These are phyloP conservation scores for Mionectes macconnelli DNA, from an alignment of 2,113 vertebrate genomes.

Conservation along the genomic window DNA sequence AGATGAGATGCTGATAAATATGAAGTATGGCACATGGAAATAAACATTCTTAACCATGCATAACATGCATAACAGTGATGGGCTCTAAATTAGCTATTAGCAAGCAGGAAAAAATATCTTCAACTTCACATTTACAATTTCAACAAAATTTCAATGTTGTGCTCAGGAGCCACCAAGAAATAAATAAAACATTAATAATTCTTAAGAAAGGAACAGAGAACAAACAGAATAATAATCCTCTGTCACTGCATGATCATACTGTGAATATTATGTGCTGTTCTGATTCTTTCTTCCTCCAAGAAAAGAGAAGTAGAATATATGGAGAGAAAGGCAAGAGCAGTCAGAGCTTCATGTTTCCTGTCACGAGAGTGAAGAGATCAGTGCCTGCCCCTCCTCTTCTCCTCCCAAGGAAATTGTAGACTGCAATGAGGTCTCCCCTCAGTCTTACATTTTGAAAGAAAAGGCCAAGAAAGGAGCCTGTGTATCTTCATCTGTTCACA, in stretches of 20 bases:
- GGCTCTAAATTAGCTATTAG: slow-evolving; percentile 33
- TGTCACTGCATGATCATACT: neutral
- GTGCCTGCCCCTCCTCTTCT: neutral
- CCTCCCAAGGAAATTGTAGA: neutral
- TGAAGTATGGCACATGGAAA: neutral
- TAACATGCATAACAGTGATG: neutral
- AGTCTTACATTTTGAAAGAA: neutral
- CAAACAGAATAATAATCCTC: neutral
- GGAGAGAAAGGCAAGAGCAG: neutral
- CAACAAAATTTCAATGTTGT: neutral
- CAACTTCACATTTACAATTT: neutral
- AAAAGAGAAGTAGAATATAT: neutral
- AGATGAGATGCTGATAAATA: slow-evolving; percentile 27
- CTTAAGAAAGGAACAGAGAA: neutral
- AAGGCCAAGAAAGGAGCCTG: neutral
- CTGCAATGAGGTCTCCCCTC: neutral
- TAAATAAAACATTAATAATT: neutral
- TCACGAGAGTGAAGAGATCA: neutral
- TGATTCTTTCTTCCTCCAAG: neutral
- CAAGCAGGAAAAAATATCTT: neutral
- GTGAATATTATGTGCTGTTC: neutral
- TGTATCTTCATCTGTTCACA: neutral
- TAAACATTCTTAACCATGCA: slow-evolving; percentile 3
- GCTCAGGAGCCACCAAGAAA: neutral
- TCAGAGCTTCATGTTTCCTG: neutral